Evolutionary conservation across 2,113 vertebrate genomes (phyloP).

Genomic region (Oncorhynchus nerka): DNA sequence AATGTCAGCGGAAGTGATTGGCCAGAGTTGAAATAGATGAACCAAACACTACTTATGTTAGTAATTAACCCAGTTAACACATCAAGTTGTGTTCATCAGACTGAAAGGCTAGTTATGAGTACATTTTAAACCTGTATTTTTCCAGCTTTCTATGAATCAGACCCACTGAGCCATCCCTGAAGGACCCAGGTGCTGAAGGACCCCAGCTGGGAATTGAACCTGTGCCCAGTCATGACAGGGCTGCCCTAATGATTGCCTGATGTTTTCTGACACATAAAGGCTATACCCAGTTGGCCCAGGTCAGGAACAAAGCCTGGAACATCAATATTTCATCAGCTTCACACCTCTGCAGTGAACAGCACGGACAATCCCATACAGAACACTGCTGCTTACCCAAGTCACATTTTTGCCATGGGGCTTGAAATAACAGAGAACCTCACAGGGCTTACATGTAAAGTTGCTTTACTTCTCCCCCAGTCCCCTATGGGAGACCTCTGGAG

Average conservation of each 20-base stretch:
- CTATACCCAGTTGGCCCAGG: constrained; percentile 5
- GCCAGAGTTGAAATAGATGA: no score
- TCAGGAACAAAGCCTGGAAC: not conserved
- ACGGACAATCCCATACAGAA: not conserved
- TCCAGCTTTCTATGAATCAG: not conserved
- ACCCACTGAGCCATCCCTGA: not conserved
- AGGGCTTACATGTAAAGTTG: not conserved
- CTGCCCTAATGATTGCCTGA: constrained; percentile 20
- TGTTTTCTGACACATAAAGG: constrained; percentile 14
- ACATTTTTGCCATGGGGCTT: not conserved
- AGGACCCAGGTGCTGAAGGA: not conserved
- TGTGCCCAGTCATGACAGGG: not conserved
- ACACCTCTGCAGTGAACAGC: not conserved
- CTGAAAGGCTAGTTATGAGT: no score
- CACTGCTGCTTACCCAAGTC: not conserved
- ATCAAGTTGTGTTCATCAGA: no score
- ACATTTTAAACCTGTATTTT: no score
- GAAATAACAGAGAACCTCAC: not conserved
- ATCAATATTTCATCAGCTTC: constrained; percentile 13
- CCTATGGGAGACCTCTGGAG: not conserved
- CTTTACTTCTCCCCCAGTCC: not conserved
- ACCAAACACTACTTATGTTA: no score
- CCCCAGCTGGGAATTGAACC: constrained; percentile 1
- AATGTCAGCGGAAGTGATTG: no score
- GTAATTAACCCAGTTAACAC: no score